A percentile compares a stretch with the other conserved stretches of the same genome.
Conservation (phyloP, 2,888 invertebrate genomes). For the Ethmia dodecea region DNA sequence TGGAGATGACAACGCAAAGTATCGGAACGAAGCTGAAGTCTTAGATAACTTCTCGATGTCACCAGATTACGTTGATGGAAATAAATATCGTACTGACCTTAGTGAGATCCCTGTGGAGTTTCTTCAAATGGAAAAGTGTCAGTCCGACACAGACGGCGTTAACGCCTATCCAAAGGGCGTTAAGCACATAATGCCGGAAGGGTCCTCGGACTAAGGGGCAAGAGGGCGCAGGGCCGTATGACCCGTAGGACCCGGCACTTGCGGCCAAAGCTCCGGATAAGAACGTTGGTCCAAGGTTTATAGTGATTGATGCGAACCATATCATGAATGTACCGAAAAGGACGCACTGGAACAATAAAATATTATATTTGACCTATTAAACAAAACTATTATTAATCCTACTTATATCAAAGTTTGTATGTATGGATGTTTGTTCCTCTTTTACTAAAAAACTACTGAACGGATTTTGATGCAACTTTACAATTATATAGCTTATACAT, state of each 20-base stretch:
- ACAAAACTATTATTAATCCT: too few relatives aligned
- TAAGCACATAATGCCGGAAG: constrained; percentile 92
- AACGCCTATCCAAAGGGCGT: constrained; percentile 93
- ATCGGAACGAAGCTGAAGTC: constrained; percentile 35
- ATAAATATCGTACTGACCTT: constrained; percentile 65
- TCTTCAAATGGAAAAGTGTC: constrained; percentile 89
- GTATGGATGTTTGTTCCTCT: too few relatives aligned
- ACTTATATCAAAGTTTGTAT: too few relatives aligned
- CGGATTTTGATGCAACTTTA: too few relatives aligned
- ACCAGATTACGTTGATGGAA: constrained; percentile 22
- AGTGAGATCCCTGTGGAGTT: constrained; percentile 88
- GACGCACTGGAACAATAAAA: constrained; percentile 83
- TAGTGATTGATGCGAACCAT: constrained; percentile 94
- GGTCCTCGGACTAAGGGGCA: constrained; percentile 93
- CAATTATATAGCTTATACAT: too few relatives aligned
- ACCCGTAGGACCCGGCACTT: constrained; percentile 83
- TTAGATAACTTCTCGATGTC: constrained; percentile 48
- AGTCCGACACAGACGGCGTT: constrained; percentile 91
- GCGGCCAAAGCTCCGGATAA: constrained; percentile 89
- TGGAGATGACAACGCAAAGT: constrained; percentile 39
- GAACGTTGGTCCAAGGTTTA: constrained; percentile 93
- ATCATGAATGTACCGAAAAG: constrained; percentile 95
- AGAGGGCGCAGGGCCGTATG: constrained; percentile 84
- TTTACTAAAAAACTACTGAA: too few relatives aligned
- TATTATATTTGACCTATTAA: too few relatives aligned